These are phyloP conservation scores for Drosophila picticornis DNA, from an alignment of 2,888 invertebrate genomes.

Conservation along the genomic window DNA sequence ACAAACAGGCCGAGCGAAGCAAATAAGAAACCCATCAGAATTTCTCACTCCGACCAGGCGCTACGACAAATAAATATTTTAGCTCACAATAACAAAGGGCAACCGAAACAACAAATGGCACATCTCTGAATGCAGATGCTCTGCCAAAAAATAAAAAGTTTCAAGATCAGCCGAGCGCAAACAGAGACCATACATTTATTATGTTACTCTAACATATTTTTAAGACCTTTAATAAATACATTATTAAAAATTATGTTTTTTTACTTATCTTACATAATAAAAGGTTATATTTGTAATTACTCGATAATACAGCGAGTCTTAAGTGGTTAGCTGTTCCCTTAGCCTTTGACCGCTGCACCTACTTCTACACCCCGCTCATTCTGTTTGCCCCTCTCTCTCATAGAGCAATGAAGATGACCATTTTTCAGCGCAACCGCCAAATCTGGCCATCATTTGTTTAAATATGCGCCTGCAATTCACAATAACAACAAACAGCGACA, in stretches of 20 bases:
- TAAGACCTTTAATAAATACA: neutral
- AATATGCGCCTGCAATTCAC: constrained; percentile 83
- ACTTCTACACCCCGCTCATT: neutral
- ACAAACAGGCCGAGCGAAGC: constrained; percentile 69
- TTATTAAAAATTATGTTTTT: neutral
- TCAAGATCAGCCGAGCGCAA: constrained; percentile 25
- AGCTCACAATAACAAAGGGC: constrained; percentile 80
- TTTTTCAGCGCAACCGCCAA: constrained; percentile 63
- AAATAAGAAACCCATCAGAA: constrained; percentile 81
- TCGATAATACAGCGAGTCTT: constrained; percentile 2
- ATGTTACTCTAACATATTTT: neutral
- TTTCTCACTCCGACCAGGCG: constrained; percentile 82
- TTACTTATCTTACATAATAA: neutral
- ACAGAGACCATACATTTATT: neutral
- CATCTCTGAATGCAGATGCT: constrained; percentile 38
- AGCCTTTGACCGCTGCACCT: constrained; percentile 3
- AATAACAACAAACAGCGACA: constrained; percentile 47
- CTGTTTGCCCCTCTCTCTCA: constrained; percentile 17
- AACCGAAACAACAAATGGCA: constrained; percentile 36
- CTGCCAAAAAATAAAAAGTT: constrained; percentile 13
- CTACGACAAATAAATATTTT: constrained; percentile 84
- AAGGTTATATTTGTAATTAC: neutral
- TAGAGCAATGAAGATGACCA: constrained; percentile 66
- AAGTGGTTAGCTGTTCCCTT: neutral
- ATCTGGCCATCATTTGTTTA: constrained; percentile 84